Evolutionary conservation across 92 coral and sea anemone genomes (phyloP).

Genomic region (Zoanthus sociatus): DNA sequence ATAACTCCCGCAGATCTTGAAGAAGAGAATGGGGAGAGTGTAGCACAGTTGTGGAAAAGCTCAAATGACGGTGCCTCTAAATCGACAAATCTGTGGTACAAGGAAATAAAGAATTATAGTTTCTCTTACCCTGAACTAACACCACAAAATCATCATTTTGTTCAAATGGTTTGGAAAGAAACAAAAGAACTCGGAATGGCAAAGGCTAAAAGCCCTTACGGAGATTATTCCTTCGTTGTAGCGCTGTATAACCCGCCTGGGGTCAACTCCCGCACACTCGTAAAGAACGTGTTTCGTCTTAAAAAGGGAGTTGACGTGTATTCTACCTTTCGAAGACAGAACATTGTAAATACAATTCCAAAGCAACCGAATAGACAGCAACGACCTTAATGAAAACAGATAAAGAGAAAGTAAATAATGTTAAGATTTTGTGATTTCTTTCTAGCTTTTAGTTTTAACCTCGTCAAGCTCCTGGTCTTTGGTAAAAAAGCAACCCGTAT

Average conservation of each 20-base stretch:
- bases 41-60: slow-evolving; percentile 74
- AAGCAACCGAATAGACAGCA: not conserved
- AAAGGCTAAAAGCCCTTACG: slow-evolving; percentile 71
- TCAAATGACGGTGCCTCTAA: slow-evolving; percentile 61
- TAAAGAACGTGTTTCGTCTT: slow-evolving; percentile 76
- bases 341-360: not conserved
- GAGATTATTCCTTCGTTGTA: slow-evolving; percentile 82
- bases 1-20: slow-evolving; percentile 76
- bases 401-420: too few species aligned
- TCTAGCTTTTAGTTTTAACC: too few species aligned
- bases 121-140: slow-evolving; percentile 85
- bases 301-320: slow-evolving; percentile 78
- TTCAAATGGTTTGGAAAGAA: slow-evolving; percentile 92
- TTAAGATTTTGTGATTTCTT: too few species aligned
- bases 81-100: slow-evolving; percentile 87
- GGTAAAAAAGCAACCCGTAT: too few species aligned
- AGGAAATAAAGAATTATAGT: slow-evolving; percentile 82
- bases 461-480: too few species aligned
- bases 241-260: slow-evolving; percentile 80
- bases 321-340: slow-evolving; percentile 70
- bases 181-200: slow-evolving; percentile 91
- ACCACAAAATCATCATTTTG: slow-evolving; percentile 83
- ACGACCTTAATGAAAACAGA: too few species aligned
- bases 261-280: slow-evolving; percentile 53
- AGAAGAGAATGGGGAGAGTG: slow-evolving; percentile 80